These are phyloP conservation scores for Protonemura montana DNA, from an alignment of 2,888 invertebrate species.

Conservation along the genomic window DNA sequence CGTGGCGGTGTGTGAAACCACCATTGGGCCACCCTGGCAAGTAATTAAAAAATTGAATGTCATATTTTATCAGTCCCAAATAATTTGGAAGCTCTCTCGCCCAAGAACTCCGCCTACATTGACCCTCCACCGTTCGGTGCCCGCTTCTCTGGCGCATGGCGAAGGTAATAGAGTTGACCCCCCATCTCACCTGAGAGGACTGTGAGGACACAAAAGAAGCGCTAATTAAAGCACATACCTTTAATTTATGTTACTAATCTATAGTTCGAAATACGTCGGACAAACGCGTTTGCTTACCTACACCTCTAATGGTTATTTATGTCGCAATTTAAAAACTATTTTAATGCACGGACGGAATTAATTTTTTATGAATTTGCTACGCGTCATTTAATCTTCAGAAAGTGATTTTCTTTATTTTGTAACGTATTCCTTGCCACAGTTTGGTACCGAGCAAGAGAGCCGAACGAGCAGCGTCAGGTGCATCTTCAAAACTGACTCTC, in stretches of 20 bases:
- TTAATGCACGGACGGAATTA: background rate
- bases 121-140: background rate
- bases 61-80: background rate
- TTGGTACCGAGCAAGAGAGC: background rate
- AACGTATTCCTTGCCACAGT: background rate
- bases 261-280: background rate
- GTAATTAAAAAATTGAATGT: conserved; percentile 12
- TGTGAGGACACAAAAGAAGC: conserved; percentile 44
- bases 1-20: background rate
- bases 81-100: conserved; percentile 7
- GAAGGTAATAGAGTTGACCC: conserved; percentile 45
- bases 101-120: conserved; percentile 13
- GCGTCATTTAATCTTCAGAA: background rate
- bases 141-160: background rate
- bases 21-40: background rate
- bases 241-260: conserved; percentile 18
- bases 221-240: conserved; percentile 45
- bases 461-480: too few species aligned
- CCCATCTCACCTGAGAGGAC: conserved; percentile 39
- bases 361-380: background rate
- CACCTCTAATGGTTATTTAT: conserved; percentile 31
- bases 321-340: conserved; percentile 19
- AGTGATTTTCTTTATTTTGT: background rate
- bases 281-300: background rate
- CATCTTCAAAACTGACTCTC: background rate